Evolutionary conservation across 2,113 vertebrate genomes (phyloP), one percentile per base, ranked within the genome.

Genomic region (Motacilla tschutschensis): DNA sequence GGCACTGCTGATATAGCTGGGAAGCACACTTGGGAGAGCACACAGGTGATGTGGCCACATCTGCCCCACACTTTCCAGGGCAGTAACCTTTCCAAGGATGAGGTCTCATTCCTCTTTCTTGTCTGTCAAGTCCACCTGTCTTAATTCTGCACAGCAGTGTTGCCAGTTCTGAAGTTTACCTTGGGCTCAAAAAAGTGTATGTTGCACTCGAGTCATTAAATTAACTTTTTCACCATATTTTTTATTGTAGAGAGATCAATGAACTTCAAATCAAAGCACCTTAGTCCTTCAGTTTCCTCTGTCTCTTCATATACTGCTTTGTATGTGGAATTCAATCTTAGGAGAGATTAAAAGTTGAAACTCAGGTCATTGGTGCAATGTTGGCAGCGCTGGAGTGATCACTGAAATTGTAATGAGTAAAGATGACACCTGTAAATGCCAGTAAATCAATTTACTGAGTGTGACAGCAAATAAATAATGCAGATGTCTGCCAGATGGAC

Each of bases 381-480:
- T 69, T 85, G 80, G 41, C 58, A 50, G 66, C 43, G 53, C 51
- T 74, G 75, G 69, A 84, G 55, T 28, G 60, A 66, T 87, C 64
- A 19, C 1, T 86, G 81, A 82, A 84, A 85, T 74, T 60, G 64
- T 88, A 90, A 90, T 82, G 79, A 66, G 79, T 73, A 28, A 82
- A 88, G 75, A 65, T 70, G 64, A 70, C 64, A 82, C 60, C 67
- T 82, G 82, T 87, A 87, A 84, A 92, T 86, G 64, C 60, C 72
- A 79, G 75, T 57, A 79, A 83, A 92, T 88, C 74, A 84, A 77
- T 77, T 83, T 90, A 67, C 64, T 38, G 59, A 59, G 40, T 71
- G 54, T 86, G 79, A 88, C 59, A 76, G 78, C 81, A 91, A 79
- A 79, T 86, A 89, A 86, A 76, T 88, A 91, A 71, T 70, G 67